Conservation (phyloP, 2,797 vertebrate species). For the Streptopelia turtur region DNA sequence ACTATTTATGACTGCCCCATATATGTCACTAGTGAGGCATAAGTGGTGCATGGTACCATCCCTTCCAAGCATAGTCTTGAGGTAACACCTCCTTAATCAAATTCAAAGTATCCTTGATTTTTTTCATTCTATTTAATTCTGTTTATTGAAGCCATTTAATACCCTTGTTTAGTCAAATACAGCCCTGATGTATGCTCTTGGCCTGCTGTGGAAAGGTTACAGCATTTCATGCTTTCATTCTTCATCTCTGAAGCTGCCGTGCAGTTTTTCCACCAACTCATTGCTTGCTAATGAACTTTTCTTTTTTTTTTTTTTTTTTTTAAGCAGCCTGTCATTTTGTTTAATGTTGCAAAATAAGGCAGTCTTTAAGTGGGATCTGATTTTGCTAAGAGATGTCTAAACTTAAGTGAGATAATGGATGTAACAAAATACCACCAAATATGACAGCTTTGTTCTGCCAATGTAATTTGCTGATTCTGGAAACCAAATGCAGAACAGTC, state of each 20-base stretch:
- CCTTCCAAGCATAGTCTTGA: constrained; percentile 24
- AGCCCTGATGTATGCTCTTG: constrained; percentile 51
- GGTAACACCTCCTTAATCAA: constrained; percentile 63
- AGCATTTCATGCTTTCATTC: constrained; percentile 41
- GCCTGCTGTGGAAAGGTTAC: constrained; percentile 36
- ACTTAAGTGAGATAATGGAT: constrained; percentile 80
- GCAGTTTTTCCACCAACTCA: constrained; percentile 63
- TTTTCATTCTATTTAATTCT: constrained; percentile 63
- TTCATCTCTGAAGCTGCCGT: constrained; percentile 58
- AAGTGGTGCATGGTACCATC: background rate
- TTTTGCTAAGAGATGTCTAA: constrained; percentile 79
- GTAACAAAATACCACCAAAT: constrained; percentile 78
- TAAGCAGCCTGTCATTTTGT: constrained; percentile 77
- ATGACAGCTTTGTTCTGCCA: constrained; percentile 80
- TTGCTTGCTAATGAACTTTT: constrained; percentile 76
- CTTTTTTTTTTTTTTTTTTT: constrained; percentile 19
- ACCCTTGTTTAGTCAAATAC: constrained; percentile 63
- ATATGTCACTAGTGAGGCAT: background rate
- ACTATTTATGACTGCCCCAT: constrained; percentile 2
- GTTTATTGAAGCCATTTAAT: constrained; percentile 67
- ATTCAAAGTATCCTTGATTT: constrained; percentile 20
- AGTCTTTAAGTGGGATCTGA: constrained; percentile 78
- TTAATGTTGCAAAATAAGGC: constrained; percentile 79
- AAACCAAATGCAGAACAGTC: constrained; percentile 71
- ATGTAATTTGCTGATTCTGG: constrained; percentile 76